Conservation (phyloP, 2,888 invertebrate genomes). For the Cyaniris semiargus region DNA sequence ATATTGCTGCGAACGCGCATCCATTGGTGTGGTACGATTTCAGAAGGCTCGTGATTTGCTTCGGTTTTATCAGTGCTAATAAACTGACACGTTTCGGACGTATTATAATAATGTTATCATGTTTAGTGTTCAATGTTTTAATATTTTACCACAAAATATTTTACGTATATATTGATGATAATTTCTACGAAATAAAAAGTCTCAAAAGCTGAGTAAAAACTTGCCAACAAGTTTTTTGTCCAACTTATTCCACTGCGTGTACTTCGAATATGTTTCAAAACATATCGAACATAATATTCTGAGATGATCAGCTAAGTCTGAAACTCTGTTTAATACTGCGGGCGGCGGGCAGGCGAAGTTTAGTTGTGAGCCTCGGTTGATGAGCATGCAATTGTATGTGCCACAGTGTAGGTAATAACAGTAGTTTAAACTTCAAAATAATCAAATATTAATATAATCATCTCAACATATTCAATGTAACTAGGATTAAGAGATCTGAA, state of each 20-base stretch:
- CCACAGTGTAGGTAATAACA: neutral
- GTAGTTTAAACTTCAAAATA: neutral
- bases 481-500: neutral
- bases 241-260: neutral
- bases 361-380: conserved; percentile 43
- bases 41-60: too few species aligned
- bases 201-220: too few species aligned
- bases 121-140: too few species aligned
- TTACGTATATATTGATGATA: too few species aligned
- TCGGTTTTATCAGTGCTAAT: neutral
- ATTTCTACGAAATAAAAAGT: too few species aligned
- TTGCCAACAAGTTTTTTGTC: neutral
- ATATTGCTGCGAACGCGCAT: neutral
- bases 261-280: neutral
- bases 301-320: conserved; percentile 53
- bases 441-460: neutral
- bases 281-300: conserved; percentile 25
- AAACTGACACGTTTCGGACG: too few species aligned
- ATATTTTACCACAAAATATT: too few species aligned
- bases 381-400: conserved; percentile 36
- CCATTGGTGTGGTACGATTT: neutral
- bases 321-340: conserved; percentile 57
- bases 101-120: too few species aligned
- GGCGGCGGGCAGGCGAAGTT: conserved; percentile 58
- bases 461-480: neutral